Evolutionary conservation across 2,888 invertebrate genomes (phyloP).

Genomic region (Andricus quercusramuli): DNA sequence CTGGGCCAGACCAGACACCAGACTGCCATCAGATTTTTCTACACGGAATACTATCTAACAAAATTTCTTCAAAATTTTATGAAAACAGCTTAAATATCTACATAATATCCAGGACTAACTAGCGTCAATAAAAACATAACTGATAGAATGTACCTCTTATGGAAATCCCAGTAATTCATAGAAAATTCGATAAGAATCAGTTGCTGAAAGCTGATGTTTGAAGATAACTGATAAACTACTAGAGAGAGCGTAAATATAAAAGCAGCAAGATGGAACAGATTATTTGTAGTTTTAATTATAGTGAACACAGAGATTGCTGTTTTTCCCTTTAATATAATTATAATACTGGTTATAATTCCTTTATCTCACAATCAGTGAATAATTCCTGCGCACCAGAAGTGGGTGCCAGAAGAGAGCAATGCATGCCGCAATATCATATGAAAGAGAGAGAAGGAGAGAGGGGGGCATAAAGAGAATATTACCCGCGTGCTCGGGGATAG

Average conservation of each 20-base stretch:
- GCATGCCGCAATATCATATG: background rate
- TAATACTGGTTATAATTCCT: background rate
- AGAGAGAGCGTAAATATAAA: conserved; percentile 3
- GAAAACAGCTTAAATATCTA: too few relatives aligned
- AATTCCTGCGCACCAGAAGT: background rate
- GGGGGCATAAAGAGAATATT: conserved; percentile 38
- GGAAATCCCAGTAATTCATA: background rate
- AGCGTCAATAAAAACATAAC: too few relatives aligned
- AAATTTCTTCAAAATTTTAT: too few relatives aligned
- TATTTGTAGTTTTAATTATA: background rate
- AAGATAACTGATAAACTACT: background rate
- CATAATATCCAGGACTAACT: too few relatives aligned
- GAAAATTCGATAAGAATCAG: background rate
- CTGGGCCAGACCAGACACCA: too few relatives aligned
- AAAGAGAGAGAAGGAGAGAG: background rate
- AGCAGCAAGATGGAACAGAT: conserved; percentile 6
- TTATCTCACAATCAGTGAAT: conserved; percentile 12
- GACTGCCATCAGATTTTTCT: too few relatives aligned
- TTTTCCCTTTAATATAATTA: background rate
- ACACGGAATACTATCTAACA: too few relatives aligned
- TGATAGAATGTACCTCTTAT: too few relatives aligned
- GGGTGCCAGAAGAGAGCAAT: conserved; percentile 2
- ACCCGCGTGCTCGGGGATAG: conserved; percentile 45
- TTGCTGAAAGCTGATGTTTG: background rate
- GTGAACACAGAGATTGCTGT: background rate